These are phyloP conservation scores for Acromyrmex echinatior DNA, from an alignment of 1,140 invertebrate species.

Conservation along the genomic window DNA sequence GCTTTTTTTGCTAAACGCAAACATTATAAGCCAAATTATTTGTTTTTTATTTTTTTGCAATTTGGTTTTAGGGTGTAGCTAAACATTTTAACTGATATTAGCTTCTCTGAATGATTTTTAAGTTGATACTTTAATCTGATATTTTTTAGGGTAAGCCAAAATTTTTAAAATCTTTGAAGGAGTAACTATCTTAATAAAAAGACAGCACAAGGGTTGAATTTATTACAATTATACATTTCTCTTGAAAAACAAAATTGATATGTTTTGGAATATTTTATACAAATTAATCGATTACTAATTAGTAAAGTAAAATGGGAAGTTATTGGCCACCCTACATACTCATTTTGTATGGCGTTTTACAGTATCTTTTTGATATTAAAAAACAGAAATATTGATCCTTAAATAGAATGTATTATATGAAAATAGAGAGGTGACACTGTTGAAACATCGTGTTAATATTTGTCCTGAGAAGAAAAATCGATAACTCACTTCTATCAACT, in stretches of 20 bases:
- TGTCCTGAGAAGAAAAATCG: neutral
- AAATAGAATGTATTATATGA: neutral
- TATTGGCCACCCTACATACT: neutral
- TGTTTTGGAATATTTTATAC: neutral
- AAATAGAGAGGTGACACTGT: neutral
- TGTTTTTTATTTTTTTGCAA: too few species aligned
- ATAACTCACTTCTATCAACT: constrained; percentile 86
- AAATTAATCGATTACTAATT: neutral
- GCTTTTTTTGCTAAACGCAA: too few species aligned
- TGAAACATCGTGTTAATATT: constrained; percentile 1
- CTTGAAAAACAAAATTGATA: neutral
- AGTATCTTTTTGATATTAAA: neutral
- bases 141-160: too few species aligned
- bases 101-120: too few species aligned
- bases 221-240: neutral
- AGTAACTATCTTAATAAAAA: too few species aligned
- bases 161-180: too few species aligned
- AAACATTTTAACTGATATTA: too few species aligned
- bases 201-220: too few species aligned
- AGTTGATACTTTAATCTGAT: too few species aligned
- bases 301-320: neutral
- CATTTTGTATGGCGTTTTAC: neutral
- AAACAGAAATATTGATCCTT: neutral
- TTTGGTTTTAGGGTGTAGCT: too few species aligned
- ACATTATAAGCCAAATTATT: too few species aligned